Evolutionary conservation across 2,888 invertebrate genomes (phyloP), one percentile per base, ranked within the genome.

Genomic region (Amiota mariae): DNA sequence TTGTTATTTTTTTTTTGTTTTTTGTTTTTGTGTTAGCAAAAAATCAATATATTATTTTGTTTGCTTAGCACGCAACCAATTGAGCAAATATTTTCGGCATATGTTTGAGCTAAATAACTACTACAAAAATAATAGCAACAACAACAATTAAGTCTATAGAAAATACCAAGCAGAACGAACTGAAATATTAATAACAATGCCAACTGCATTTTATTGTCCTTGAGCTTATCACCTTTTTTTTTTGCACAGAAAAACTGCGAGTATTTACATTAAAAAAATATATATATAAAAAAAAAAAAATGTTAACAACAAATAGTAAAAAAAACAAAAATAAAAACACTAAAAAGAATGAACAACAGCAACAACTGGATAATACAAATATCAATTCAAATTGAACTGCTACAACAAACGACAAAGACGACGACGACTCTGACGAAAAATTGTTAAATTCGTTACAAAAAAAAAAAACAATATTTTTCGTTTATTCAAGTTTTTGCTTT

Each of bases 181-280:
- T 71, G 49, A 48, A 49, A 48, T 15, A 13, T 8, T 15, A 36
- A 36, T 36, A 36, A 73, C 80, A 85, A 78, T 79, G 80, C 81
- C 80, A 78, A 78, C 82, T 79, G 78, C 75, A 71, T 51, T 72
- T 77, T 67, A 77, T 79, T 84, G 83, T 85, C 83, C 83, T 85
- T 84, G 81, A 79, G 86, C 85, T 85, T 81, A 85, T 81, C 85
- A 83, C 80, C 79, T 82, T 79, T 36, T 36, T 36, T 36, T 36
- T 36, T 84, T 79, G 73, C 76, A 78, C 81, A 80, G 76, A 76
- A 80, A 76, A 77, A 72, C 70, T 73, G 73, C 6, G 36, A 36
- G 36, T 54, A 15, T 54, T 54, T 54, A n/a, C 66, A 73, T 71
- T 70, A 73, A 70, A 15, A 15, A 36, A 15, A 54, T 64, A 59